Evolutionary conservation across 1,140 invertebrate genomes (phyloP).

Genomic region (Aphaenogaster floridana): DNA sequence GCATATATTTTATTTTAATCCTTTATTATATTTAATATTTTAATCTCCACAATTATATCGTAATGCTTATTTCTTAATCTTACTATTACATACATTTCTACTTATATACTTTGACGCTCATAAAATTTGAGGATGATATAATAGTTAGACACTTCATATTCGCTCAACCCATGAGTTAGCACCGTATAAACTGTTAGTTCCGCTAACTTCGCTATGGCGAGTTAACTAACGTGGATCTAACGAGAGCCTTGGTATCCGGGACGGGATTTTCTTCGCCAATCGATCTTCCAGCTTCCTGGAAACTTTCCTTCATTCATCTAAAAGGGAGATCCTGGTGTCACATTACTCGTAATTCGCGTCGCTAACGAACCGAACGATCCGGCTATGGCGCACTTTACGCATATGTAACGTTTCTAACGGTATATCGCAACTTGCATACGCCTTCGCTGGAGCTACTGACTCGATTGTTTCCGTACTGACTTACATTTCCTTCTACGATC

Average conservation of each 20-base stretch:
- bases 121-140: slow-evolving; percentile 6
- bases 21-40: not conserved
- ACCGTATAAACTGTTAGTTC: slow-evolving; percentile 29
- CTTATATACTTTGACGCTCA: not conserved
- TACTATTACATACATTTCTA: not conserved
- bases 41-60: not conserved
- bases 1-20: not conserved
- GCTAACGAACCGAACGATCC: slow-evolving; percentile 72
- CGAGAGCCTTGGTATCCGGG: slow-evolving; percentile 26
- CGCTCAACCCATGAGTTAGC: not conserved
- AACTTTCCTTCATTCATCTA: slow-evolving; percentile 48
- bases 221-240: slow-evolving; percentile 47
- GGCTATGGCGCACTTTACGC: slow-evolving; percentile 55
- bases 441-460: slow-evolving; percentile 39
- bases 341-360: slow-evolving; percentile 66
- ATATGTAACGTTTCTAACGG: slow-evolving; percentile 73
- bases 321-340: slow-evolving; percentile 65
- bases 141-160: not conserved
- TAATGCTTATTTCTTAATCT: not conserved
- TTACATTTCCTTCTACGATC: slow-evolving; percentile 67
- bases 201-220: slow-evolving; percentile 15
- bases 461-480: slow-evolving; percentile 72
- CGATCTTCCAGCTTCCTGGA: slow-evolving; percentile 41
- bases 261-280: not conserved
- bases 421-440: slow-evolving; percentile 49